Evolutionary conservation across 2,888 invertebrate genomes (phyloP), one percentile per base, ranked within the genome.

Genomic region (Trachelus troglodyta): DNA sequence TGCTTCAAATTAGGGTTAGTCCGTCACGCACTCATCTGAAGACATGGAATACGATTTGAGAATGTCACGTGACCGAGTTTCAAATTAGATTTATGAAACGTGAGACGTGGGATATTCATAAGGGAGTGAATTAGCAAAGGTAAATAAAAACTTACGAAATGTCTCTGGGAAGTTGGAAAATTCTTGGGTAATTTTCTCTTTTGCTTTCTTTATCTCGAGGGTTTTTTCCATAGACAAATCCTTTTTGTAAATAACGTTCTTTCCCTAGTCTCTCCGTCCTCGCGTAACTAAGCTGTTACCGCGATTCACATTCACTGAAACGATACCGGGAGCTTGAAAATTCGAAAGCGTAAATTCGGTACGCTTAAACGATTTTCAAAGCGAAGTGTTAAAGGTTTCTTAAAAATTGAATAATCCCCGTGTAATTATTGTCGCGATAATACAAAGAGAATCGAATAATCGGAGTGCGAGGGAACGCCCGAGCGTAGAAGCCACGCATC

Each of bases 401-500:
- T 6, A 56, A 23, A 56, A 23, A 56, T 56, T 23, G 23, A 23
- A 56, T 40, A 40, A 40, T 9, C 23, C 56, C 23, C 56, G 56
- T 56, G 9, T 56, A 23, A 56, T 56, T 56, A 23, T 1, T 23
- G 6, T 56, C 56, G 56, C 56, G 56, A 56, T 56, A 23, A 56
- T 56, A 23, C 1, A 56, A 23, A 23, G 23, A 56, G 23, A 23
- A 9, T 23, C 9, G 56, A 56, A 23, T 56, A 56, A 56, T 56
- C 6, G 23, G 56, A 56, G 71, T 71, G 71, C 71, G 71, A 71
- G 71, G 69, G 71, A 71, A 71, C 71, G 71, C 71, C 71, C 71
- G 71, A 71, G 71, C 71, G 71, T 34, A 31, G 71, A 71, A 86
- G 86, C 79, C 83, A 79, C 83, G 79, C 83, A 71, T 71, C 33